phyloP scores from a whole-genome alignment of 2,888 invertebrate genomes.

The Metallyticus violacea region DNA sequence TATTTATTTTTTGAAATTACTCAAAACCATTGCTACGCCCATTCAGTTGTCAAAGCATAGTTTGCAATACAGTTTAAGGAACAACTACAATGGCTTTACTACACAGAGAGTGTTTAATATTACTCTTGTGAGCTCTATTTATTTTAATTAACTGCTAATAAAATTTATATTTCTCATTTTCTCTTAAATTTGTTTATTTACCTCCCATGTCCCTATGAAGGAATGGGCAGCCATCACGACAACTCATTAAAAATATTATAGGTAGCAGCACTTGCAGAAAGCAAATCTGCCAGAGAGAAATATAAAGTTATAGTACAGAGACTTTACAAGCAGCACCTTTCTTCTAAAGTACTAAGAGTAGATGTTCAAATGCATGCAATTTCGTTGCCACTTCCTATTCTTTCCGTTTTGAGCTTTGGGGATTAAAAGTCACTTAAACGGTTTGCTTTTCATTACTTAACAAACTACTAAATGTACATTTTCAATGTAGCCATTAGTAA shows the following conservation, averaged over 20 bases:
- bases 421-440: no score
- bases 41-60: conserved; percentile 23
- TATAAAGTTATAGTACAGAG: no score
- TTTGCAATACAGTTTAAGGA: neutral
- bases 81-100: neutral
- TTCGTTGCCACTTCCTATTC: no score
- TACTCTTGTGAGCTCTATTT: neutral
- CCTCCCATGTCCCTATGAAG: conserved; percentile 57
- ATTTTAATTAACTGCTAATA: neutral
- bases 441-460: no score
- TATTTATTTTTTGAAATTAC: neutral
- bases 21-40: neutral
- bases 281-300: neutral
- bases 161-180: neutral
- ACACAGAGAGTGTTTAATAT: neutral
- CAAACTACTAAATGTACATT: no score
- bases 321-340: no score
- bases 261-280: conserved; percentile 3
- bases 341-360: no score
- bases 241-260: neutral
- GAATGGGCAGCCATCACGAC: conserved; percentile 44
- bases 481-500: no score
- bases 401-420: no score
- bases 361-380: no score
- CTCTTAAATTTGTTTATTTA: conserved; percentile 38